Base-by-base conservation (phyloP, 2,888 invertebrate genomes). In the Oxyscelio sp. region DNA sequence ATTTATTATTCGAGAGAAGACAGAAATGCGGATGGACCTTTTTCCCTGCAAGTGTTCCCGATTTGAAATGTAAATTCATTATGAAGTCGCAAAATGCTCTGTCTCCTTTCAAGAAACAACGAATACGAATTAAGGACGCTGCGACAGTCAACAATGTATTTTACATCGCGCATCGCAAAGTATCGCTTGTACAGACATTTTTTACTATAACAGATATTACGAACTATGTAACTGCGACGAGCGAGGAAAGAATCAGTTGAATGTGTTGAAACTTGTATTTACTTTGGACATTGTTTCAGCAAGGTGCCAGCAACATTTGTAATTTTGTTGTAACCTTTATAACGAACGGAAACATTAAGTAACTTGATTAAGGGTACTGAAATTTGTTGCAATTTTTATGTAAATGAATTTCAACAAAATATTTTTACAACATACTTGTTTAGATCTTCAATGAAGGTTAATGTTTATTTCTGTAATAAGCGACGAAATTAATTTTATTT, bases 21-120 rank as follows among this genome's bases (percentile, higher is more conserved):
- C 71, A 59, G 70, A 15, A 48, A 19, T 4, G 21, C 65, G 50
- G 70, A 70, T 70, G 65, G 31, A 65, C 65, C 52, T 77, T 71
- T 71, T 77, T 65, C 31, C 56, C 21, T 70, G 83, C 77, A 78
- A 78, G 74, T 56, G 59, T 66, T 71, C 70, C 71, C 56, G 71
- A 48, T 63, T 82, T 70, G 70, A 70, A 75, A 77, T 82, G 82
- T 65, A 82, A 82, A 82, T 82, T 63, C 54, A 56, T 68, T 66
- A 73, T 66, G 22, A 83, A 34, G 65, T 78, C 52, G 54, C 73
- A 73, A 83, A 38, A 75, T 31, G 38, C 74, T 83, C 83, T 78
- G 66, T 79, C 68, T 83, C 74, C 68, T 79, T 79, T 70, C 79
- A 74, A 65, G 54, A 78, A 85, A 82, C 85, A 85, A 85, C 85